Conservation (phyloP, 2,888 invertebrate species). For the Ctenicera cuprea region DNA sequence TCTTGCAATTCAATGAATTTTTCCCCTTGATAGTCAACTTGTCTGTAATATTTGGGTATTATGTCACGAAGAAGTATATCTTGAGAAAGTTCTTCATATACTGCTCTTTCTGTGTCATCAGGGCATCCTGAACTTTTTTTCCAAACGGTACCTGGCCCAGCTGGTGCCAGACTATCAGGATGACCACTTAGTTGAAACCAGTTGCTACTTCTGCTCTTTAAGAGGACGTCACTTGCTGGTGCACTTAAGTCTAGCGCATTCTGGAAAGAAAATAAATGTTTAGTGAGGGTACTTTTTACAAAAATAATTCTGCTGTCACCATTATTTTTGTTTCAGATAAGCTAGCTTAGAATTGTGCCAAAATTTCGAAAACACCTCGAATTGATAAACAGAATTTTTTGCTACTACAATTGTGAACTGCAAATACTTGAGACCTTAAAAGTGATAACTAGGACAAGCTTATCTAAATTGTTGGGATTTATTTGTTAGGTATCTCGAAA, state of each 20-base stretch:
- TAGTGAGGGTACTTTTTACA: too few species aligned
- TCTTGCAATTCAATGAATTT: conserved; percentile 97
- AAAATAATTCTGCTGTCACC: too few species aligned
- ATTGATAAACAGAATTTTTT: too few species aligned
- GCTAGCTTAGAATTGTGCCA: too few species aligned
- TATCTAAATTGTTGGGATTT: too few species aligned
- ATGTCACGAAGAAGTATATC: conserved; percentile 84
- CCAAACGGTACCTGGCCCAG: conserved; percentile 95
- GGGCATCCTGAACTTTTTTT: conserved; percentile 85
- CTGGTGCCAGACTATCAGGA: conserved; percentile 93
- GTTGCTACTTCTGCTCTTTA: conserved; percentile 81
- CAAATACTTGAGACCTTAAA: too few species aligned
- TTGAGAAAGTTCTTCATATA: conserved; percentile 86
- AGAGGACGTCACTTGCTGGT: conserved; percentile 90
- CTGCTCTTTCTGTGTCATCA: conserved; percentile 84
- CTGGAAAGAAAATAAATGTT: conserved; percentile 76
- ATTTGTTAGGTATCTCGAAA: too few species aligned
- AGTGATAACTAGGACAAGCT: too few species aligned
- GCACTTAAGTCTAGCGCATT: conserved; percentile 94
- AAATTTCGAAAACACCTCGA: too few species aligned
- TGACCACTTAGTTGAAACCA: conserved; percentile 97
- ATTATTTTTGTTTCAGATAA: too few species aligned
- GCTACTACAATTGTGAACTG: too few species aligned
- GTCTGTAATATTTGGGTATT: conserved; percentile 89
- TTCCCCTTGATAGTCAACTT: conserved; percentile 86